phyloP scores from a whole-genome alignment of 1,140 invertebrate genomes.

The Phocides pigmalion region DNA sequence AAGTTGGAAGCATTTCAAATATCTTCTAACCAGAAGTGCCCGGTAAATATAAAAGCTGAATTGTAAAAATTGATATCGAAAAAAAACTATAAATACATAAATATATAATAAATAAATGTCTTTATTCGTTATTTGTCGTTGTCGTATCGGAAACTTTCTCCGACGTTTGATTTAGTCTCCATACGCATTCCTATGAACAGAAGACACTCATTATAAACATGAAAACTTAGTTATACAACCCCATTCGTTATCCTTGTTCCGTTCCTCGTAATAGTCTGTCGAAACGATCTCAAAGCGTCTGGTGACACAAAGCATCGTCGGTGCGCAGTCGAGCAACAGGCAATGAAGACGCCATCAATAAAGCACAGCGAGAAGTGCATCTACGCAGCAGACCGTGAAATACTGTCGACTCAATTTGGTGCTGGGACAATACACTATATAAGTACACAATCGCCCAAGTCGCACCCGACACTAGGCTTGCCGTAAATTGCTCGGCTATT shows the following conservation, averaged over 20 bases:
- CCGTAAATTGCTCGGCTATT: conserved; percentile 66
- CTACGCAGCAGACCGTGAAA: conserved; percentile 72
- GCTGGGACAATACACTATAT: conserved; percentile 62
- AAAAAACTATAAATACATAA: too few species aligned
- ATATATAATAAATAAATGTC: too few species aligned
- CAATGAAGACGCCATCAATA: conserved; percentile 59
- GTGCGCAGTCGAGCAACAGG: conserved; percentile 37
- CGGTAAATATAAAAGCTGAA: too few species aligned
- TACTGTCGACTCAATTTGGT: conserved; percentile 72
- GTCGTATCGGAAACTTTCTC: too few species aligned
- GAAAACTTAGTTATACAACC: not conserved
- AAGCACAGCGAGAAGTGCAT: conserved; percentile 58
- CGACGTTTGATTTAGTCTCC: too few species aligned
- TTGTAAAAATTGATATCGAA: too few species aligned
- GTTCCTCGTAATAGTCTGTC: conserved; percentile 14
- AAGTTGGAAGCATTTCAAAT: too few species aligned
- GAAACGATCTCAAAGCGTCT: conserved; percentile 27
- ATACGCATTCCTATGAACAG: not conserved
- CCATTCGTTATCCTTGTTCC: not conserved
- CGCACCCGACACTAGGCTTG: conserved; percentile 51
- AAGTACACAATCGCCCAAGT: conserved; percentile 43
- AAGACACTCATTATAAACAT: not conserved
- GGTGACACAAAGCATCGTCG: conserved; percentile 32
- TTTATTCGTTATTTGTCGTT: too few species aligned
- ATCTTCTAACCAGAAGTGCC: too few species aligned